Base-by-base conservation (phyloP, 2,797 vertebrate genomes). In the Xenentodon cancila region DNA sequence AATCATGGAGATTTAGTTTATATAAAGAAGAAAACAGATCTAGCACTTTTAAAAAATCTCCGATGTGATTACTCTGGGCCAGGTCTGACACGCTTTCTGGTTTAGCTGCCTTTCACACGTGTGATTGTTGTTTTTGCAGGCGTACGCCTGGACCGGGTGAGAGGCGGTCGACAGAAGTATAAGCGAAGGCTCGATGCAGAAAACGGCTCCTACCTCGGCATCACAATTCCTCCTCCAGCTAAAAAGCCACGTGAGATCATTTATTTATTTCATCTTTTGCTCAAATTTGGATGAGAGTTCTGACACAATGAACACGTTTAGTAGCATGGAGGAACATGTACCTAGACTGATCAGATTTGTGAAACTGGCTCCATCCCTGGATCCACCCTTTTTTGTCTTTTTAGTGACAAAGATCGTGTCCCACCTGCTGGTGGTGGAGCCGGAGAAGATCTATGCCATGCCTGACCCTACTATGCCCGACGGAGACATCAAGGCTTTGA, bases 381-480 rank as follows among this genome's bases (percentile, higher is more conserved):
- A 4, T 47, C 50, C 21, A n/a, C 54, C 19, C 6, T 25, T 22
- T 25, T 22, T 25, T 19, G 45, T 59, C 44, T 45, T 25, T 25
- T 25, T 76, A 99, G 97, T 98, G 93, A 97, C 96, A 17, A 98
- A 97, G 93, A 97, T 98, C 1, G 95, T 99, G 81, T 99, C 97
- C 20, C 96, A 98, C 82, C 93, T 99, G 80, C 87, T 99, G 91
- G 95, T 97, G 91, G 97, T 97, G 18, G 97, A 99, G 87, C 97
- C 97, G 0, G 96, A 98, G 92, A 99, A 99, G 91, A 97, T 98
- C 77, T 98, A 98, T 1, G 97, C 97, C 83, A 98, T 97, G 97
- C 96, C 97, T 15, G 97, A 98, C 77, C 95, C 97, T 45, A 95
- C 94, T 64, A 94, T 98, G 93, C 97, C 97, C 0, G 97, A 99